These are phyloP conservation scores for Cryptotis parvus DNA, from an alignment of 2,113 vertebrate species.

Conservation along the genomic window DNA sequence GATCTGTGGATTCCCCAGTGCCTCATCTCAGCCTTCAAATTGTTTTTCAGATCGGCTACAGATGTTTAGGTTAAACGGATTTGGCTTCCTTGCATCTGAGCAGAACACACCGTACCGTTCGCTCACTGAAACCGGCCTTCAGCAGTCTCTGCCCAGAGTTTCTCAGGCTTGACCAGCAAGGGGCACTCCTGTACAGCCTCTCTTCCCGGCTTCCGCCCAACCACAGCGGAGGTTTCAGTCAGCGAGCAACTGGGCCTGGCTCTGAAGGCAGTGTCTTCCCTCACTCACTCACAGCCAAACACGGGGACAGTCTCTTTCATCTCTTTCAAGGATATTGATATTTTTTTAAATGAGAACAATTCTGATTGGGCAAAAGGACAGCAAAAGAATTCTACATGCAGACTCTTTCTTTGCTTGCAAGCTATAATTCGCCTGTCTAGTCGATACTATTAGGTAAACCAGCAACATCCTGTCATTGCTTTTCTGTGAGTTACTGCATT, in stretches of 20 bases:
- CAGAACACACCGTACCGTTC: background rate
- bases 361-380: constrained; percentile 66
- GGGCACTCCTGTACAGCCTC: constrained; percentile 56
- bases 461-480: constrained; percentile 68
- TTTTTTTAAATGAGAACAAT: constrained; percentile 70
- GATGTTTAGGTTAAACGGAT: background rate
- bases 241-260: constrained; percentile 52
- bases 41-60: background rate
- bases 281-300: background rate
- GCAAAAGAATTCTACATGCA: constrained; percentile 63
- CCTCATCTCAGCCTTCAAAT: background rate
- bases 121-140: constrained; percentile 15
- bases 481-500: constrained; percentile 71
- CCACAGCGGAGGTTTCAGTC: background rate
- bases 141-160: background rate
- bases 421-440: constrained; percentile 66
- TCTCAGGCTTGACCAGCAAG: constrained; percentile 73
- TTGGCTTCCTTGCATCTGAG: background rate
- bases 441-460: constrained; percentile 73
- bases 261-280: constrained; percentile 35
- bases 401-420: constrained; percentile 58
- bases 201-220: background rate
- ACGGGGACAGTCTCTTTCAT: constrained; percentile 19
- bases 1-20: background rate
- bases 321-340: constrained; percentile 73